A percentile compares a stretch with the other conserved stretches of the same genome.
These are phyloP conservation scores for Caenorhabditis sp. DNA, from an alignment of 2,888 invertebrate genomes.

Conservation along the genomic window DNA sequence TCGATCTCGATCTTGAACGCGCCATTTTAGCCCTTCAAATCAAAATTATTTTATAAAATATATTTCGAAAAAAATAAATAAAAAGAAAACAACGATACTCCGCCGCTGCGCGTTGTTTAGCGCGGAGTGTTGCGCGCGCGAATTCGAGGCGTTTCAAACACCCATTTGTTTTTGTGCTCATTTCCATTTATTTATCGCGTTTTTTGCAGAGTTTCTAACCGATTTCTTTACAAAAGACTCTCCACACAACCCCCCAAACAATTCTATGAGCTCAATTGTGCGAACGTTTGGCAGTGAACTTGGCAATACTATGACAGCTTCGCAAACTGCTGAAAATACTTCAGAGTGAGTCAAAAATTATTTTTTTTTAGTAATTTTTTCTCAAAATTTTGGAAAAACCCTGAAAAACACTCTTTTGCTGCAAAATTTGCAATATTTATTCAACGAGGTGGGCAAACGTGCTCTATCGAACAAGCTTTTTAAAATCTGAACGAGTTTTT, in stretches of 20 bases:
- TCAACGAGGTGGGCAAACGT: too few relatives aligned
- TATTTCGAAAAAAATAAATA: not conserved
- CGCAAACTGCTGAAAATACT: not conserved
- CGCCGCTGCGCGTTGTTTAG: conserved; percentile 17
- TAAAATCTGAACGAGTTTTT: not conserved
- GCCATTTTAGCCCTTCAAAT: too few relatives aligned
- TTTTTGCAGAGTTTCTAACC: too few relatives aligned
- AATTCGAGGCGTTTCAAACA: not conserved
- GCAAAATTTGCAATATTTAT: too few relatives aligned
- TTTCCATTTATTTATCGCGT: not conserved
- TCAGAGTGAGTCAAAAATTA: conserved; percentile 20
- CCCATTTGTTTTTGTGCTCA: not conserved
- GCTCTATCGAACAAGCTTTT: conserved; percentile 8
- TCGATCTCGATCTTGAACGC: conserved; percentile 24
- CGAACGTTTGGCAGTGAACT: conserved; percentile 31
- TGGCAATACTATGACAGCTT: conserved; percentile 25
- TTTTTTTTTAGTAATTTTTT: too few relatives aligned
- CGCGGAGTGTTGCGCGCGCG: too few relatives aligned
- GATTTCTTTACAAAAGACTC: not conserved
- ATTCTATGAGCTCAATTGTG: conserved; percentile 26
- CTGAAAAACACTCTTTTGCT: too few relatives aligned
- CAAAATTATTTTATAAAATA: too few relatives aligned
- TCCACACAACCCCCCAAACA: too few relatives aligned
- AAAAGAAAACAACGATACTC: conserved; percentile 21
- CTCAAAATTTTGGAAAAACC: too few relatives aligned